Percentiles rank a stretch among this genome's conserved stretches.
Evolutionary conservation across 2,888 invertebrate genomes (phyloP).

Genomic region (Abscondita cerata): DNA sequence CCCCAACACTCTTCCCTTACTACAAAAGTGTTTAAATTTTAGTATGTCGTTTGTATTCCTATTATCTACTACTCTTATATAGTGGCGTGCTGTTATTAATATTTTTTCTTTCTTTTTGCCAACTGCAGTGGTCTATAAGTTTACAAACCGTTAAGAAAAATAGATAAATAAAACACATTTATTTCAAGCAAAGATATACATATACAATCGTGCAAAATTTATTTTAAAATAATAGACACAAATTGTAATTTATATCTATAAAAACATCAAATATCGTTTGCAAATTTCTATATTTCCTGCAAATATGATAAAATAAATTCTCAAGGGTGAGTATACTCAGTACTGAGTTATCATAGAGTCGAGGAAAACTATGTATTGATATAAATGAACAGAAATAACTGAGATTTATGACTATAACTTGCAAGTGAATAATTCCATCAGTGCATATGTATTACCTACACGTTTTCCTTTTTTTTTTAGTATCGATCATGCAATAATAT

Average conservation of each 20-base stretch:
- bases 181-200: no score
- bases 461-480: conserved; percentile 12
- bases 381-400: conserved; percentile 39
- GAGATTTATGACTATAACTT: conserved; percentile 37
- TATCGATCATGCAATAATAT: conserved; percentile 9
- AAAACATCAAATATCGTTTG: conserved; percentile 6
- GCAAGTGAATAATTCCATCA: conserved; percentile 20
- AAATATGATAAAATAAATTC: conserved; percentile 30
- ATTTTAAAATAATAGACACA: background rate
- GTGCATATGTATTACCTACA: conserved; percentile 26
- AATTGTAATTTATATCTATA: conserved; percentile 4
- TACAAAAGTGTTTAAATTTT: no score
- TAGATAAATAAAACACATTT: no score
- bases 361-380: conserved; percentile 39
- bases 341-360: conserved; percentile 28
- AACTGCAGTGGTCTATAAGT: no score
- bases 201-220: no score
- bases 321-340: conserved; percentile 27
- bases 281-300: conserved; percentile 1
- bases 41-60: no score
- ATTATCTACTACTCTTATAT: no score
- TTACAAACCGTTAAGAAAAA: no score
- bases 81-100: no score
- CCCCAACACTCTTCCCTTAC: no score
- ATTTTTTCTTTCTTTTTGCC: no score